Conservation (phyloP, 2,113 vertebrate genomes). For the Pipra filicauda region DNA sequence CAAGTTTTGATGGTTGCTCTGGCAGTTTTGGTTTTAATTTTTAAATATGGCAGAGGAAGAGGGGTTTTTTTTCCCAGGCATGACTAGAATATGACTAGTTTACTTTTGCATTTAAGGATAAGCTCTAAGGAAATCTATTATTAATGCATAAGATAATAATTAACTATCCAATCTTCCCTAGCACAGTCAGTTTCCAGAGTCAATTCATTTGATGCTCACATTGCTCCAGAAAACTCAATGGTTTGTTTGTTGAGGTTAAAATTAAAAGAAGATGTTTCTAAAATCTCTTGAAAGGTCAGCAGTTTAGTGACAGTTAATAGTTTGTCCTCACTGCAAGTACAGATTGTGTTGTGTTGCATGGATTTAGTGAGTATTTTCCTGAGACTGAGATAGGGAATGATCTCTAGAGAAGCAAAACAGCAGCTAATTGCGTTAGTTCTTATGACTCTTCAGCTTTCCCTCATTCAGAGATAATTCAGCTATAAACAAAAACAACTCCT, state of each 20-base stretch:
- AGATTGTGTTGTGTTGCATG: not conserved
- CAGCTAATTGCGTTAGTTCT: not conserved
- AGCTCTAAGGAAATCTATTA: not conserved
- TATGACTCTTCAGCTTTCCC: not conserved
- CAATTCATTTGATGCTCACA: not conserved
- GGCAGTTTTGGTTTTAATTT: not conserved
- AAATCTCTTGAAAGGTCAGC: not conserved
- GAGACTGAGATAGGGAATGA: not conserved
- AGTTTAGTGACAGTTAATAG: not conserved
- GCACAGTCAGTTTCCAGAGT: not conserved
- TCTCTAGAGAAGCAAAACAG: not conserved
- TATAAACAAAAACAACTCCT: not conserved
- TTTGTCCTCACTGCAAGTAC: not conserved
- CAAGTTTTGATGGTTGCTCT: not conserved
- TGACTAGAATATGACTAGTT: not conserved
- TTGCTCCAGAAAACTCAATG: not conserved
- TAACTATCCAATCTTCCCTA: not conserved
- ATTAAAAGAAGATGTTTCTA: not conserved
- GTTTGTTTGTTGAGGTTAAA: conserved; percentile 8
- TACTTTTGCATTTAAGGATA: not conserved
- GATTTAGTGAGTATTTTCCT: not conserved
- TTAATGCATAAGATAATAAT: not conserved
- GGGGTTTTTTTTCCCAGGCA: not conserved
- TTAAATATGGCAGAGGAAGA: not conserved
- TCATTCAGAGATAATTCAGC: conserved; percentile 4